phyloP scores from a whole-genome alignment of 2,888 invertebrate species.

The Apotomis betuletana region DNA sequence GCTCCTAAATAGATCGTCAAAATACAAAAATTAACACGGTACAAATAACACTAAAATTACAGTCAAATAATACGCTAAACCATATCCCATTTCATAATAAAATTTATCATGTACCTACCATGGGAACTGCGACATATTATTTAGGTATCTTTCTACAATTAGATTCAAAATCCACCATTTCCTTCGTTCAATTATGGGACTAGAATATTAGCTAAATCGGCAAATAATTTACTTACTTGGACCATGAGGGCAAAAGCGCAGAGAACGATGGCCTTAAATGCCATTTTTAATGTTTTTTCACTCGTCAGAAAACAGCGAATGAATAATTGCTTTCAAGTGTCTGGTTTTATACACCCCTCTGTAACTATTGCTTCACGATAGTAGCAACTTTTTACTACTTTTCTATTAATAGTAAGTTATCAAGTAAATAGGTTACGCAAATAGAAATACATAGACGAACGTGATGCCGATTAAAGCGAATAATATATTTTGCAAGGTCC shows the following conservation, averaged over 20 bases:
- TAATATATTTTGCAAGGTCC: constrained; percentile 9
- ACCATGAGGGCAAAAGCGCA: constrained; percentile 44
- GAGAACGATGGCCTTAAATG: constrained; percentile 17
- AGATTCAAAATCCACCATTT: too few relatives aligned
- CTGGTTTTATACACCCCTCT: constrained; percentile 15
- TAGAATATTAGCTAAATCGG: too few relatives aligned
- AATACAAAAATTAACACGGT: too few relatives aligned
- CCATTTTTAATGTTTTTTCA: constrained; percentile 17
- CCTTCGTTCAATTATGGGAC: too few relatives aligned
- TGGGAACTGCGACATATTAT: too few relatives aligned
- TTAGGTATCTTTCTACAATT: too few relatives aligned
- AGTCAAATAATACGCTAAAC: too few relatives aligned
- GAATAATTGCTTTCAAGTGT: neutral
- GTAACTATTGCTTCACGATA: constrained; percentile 9
- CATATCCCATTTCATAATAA: too few relatives aligned
- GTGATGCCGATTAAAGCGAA: constrained; percentile 1
- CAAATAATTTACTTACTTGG: constrained; percentile 1
- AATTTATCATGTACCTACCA: too few relatives aligned
- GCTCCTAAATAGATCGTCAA: too few relatives aligned
- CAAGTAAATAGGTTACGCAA: neutral
- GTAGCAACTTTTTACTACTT: neutral
- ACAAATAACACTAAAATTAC: too few relatives aligned
- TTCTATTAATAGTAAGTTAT: neutral
- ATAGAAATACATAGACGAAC: constrained; percentile 4
- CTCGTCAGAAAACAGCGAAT: constrained; percentile 7